Evolutionary conservation across 2,888 invertebrate genomes (phyloP).

Genomic region (Drosophila suboccidentalis): DNA sequence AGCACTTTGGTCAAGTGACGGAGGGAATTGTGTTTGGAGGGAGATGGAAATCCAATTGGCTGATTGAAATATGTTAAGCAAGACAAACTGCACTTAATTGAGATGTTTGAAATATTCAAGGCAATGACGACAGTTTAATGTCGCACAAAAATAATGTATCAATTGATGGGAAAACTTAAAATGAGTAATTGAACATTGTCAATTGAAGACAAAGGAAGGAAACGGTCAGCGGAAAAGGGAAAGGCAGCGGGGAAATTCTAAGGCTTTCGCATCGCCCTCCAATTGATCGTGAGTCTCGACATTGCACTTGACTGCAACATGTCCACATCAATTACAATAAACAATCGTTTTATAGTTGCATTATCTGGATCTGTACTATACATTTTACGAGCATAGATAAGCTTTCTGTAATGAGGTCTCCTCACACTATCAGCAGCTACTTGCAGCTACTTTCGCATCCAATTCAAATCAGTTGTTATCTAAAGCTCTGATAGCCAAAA

Average conservation of each 20-base stretch:
- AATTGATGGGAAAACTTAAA: slow-evolving; percentile 38
- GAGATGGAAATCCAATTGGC: background rate
- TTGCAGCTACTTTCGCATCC: slow-evolving; percentile 11
- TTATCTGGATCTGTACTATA: slow-evolving; percentile 24
- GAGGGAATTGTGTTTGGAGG: background rate
- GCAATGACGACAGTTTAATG: slow-evolving; percentile 6
- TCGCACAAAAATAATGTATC: slow-evolving; percentile 20
- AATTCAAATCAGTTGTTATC: slow-evolving; percentile 52
- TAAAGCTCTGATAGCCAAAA: slow-evolving; percentile 15
- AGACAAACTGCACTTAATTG: slow-evolving; percentile 3
- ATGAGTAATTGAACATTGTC: slow-evolving; percentile 22
- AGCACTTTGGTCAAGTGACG: slow-evolving; percentile 3
- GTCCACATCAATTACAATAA: slow-evolving; percentile 39
- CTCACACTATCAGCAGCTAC: slow-evolving; percentile 28
- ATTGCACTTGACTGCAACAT: slow-evolving; percentile 52
- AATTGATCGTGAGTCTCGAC: slow-evolving; percentile 41
- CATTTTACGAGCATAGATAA: slow-evolving; percentile 31
- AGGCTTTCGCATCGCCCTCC: slow-evolving; percentile 5
- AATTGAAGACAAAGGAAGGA: slow-evolving; percentile 14
- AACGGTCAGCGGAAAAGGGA: slow-evolving; percentile 2
- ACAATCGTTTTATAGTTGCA: slow-evolving; percentile 17
- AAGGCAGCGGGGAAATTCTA: background rate
- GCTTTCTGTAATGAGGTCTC: slow-evolving; percentile 14
- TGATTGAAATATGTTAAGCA: slow-evolving; percentile 2
- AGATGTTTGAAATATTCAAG: slow-evolving; percentile 12